Evolutionary conservation across 2,113 vertebrate species (phyloP).

Genomic region (Cavia porcellus): DNA sequence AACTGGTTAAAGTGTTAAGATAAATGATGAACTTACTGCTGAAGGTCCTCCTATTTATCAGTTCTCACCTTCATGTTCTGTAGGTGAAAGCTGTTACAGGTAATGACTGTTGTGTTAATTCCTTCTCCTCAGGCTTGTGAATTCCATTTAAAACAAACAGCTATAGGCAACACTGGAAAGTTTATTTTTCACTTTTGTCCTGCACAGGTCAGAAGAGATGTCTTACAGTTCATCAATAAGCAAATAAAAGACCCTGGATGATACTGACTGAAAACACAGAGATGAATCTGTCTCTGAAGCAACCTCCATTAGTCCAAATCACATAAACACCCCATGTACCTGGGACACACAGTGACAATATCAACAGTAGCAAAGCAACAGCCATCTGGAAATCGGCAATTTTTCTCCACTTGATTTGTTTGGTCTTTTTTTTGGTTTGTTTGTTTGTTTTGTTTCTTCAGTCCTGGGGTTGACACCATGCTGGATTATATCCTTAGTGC

Average conservation of each 20-base stretch:
- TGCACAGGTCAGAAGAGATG: not conserved
- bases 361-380: not conserved
- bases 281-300: not conserved
- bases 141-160: not conserved
- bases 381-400: not conserved
- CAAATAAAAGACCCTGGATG: not conserved
- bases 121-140: not conserved
- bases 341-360: not conserved
- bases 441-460: not conserved
- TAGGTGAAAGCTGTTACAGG: not conserved
- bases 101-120: not conserved
- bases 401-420: not conserved
- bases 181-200: not conserved
- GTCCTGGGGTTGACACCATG: not conserved
- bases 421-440: not conserved
- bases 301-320: rapidly evolving
- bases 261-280: not conserved
- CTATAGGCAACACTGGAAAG: not conserved
- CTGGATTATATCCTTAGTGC: not conserved
- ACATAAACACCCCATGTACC: rapidly evolving
- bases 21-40: not conserved
- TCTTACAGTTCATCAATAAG: not conserved
- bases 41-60: not conserved
- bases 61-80: not conserved
- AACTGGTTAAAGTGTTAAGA: not conserved